Evolutionary conservation across 2,888 invertebrate genomes (phyloP).

Genomic region (Andrena flavipes): DNA sequence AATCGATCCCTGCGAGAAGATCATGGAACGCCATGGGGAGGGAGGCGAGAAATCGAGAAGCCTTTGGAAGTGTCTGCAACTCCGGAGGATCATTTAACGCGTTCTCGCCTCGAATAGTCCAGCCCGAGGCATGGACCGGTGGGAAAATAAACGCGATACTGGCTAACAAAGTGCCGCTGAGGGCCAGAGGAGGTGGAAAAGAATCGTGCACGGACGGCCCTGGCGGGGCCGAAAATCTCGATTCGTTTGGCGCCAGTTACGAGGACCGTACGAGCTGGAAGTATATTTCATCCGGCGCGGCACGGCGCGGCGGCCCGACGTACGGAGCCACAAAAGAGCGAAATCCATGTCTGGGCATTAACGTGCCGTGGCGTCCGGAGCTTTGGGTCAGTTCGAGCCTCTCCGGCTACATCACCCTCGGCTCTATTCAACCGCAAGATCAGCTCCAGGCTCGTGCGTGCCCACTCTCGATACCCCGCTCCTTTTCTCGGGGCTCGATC

Average conservation of each 20-base stretch:
- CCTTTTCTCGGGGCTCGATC: not conserved
- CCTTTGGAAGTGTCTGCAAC: not conserved
- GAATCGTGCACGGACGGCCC: slow-evolving; percentile 9
- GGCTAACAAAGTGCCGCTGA: slow-evolving; percentile 17
- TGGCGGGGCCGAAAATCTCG: slow-evolving; percentile 71
- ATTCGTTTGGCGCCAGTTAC: slow-evolving; percentile 73
- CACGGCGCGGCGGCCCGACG: slow-evolving; percentile 29
- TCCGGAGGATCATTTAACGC: slow-evolving; percentile 27
- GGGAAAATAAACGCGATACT: slow-evolving; percentile 44
- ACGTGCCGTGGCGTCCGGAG: slow-evolving; percentile 72
- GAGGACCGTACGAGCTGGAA: slow-evolving; percentile 55
- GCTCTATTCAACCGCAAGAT: slow-evolving; percentile 54
- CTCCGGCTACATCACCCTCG: slow-evolving; percentile 40
- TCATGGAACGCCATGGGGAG: not conserved
- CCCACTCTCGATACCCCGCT: slow-evolving; percentile 12
- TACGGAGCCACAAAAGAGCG: slow-evolving; percentile 78
- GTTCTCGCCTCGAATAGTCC: slow-evolving; percentile 35
- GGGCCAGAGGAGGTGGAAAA: not conserved
- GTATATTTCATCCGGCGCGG: slow-evolving; percentile 76
- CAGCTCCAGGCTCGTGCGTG: slow-evolving; percentile 52
- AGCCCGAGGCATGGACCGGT: not conserved
- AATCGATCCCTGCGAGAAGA: not conserved
- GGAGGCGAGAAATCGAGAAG: slow-evolving; percentile 11
- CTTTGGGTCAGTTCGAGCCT: slow-evolving; percentile 57
- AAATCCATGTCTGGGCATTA: slow-evolving; percentile 79